Base-by-base conservation (phyloP, 1,140 invertebrate genomes). In the Mycetomoellerius zeteki region DNA sequence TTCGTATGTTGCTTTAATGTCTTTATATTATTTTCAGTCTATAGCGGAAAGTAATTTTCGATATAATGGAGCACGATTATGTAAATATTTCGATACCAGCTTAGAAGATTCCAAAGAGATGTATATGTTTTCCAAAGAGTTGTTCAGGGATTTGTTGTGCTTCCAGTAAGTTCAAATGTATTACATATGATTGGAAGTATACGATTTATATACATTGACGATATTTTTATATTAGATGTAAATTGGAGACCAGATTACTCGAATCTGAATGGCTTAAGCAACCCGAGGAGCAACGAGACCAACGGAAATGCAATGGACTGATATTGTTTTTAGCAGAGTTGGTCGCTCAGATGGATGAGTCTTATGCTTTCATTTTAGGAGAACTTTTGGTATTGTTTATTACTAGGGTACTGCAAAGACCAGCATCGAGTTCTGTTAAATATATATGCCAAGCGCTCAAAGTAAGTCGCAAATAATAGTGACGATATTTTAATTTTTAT, bases 1-100 rank as follows among this genome's bases (percentile, higher is more conserved):
- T 65, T 75, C 54, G 82, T 7, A 33, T 80, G 14, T 30, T 73
- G 75, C 67, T 52, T 73, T 47, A 84, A 85, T 62, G 14, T 27
- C 67, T 47, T 69, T 50, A 50, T 24, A 69, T 50, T 3, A 30
- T 87, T 94, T 94, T 56, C 87, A 97, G 96, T 96, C 96, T 47
- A 96, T 97, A 86, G 95, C 90, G n/a, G 96, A 97, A 93, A 94
- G 96, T 5, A 97, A 97, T 92, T 97, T 97, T 92, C 96, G 96
- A 86, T 97, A 97, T 93, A 97, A 96, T 89, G 96, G 96, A 54
- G 96, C 96, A 27, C 95, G 97, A 10, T 93, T 97, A 10, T 97
- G 96, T 91, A 96, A 96, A 54, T 96, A 96, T 95, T 95, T 97
- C 43, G 96, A 96, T n/a, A 71, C 3, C 6, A 75, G 14, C 14